A percentile compares a stretch with the other conserved stretches of the same genome.
phyloP scores from a whole-genome alignment of 2,113 vertebrate genomes.

The Monopterus albus region DNA sequence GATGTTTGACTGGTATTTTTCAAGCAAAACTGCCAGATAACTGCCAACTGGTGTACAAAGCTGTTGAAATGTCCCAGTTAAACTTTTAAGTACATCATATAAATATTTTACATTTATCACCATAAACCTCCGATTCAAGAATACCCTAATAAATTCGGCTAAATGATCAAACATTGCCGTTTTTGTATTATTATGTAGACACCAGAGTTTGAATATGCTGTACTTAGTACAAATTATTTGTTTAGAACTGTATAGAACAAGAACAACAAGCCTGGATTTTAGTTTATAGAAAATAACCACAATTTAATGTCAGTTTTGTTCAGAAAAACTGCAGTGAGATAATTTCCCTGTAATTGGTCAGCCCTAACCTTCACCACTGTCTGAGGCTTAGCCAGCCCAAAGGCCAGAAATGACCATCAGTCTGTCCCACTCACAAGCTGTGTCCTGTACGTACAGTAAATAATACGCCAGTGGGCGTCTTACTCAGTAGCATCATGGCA shows the following conservation, averaged over 20 bases:
- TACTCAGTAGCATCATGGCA: conserved; percentile 61
- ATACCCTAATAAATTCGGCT: too few species aligned
- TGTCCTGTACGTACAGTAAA: conserved; percentile 64
- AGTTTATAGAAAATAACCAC: not conserved
- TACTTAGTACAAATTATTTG: too few species aligned
- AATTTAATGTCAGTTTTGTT: too few species aligned
- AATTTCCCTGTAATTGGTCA: not conserved
- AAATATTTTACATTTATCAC: too few species aligned
- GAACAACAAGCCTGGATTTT: too few species aligned
- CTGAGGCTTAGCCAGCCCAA: conserved; percentile 4
- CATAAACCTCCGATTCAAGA: too few species aligned
- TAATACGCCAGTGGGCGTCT: conserved; percentile 65
- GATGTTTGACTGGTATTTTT: not conserved
- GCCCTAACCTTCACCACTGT: not conserved
- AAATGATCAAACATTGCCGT: too few species aligned
- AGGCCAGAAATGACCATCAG: conserved; percentile 34
- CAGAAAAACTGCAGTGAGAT: not conserved
- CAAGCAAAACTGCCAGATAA: too few species aligned
- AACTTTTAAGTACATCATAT: not conserved
- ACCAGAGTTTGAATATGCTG: too few species aligned
- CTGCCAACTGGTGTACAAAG: too few species aligned
- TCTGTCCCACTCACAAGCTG: conserved; percentile 27
- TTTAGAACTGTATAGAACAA: too few species aligned
- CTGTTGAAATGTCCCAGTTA: not conserved
- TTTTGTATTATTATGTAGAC: too few species aligned